Base-by-base conservation (phyloP, 1,140 invertebrate genomes). In the Vollenhovia emeryi region DNA sequence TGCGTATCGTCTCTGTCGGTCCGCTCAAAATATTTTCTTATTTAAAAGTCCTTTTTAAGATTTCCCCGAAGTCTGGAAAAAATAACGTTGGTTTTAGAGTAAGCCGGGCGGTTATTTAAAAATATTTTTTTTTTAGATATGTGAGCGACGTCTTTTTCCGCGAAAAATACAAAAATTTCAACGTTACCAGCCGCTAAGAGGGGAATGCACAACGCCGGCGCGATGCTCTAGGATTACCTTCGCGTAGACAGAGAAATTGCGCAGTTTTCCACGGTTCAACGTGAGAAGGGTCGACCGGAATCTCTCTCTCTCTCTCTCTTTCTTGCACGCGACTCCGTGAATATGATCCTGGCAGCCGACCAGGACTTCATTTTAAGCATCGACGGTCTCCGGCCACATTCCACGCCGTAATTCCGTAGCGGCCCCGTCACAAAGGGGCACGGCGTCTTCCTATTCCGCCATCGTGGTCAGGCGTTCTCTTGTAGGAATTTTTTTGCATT, bases 281-380 rank as follows among this genome's bases (percentile, higher is more conserved):
- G 50, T 40, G 30, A 60, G 68, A 18, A 21, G n/a, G n/a, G 21
- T 71, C 15, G 68, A 18, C 43, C 13, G 45, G 43, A 9, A 7
- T 50, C 68, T 52, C 48, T 79, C 30, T 45, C 43, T 50, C 68
- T 52, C 48, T 79, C 30, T 57, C 59, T 79, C 30, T 27, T 40
- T 36, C 13, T 78, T 40, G 24, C 75, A 13, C 30, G 21, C 76
- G 4, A 62, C 21, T 36, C 33, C 45, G 68, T 48, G 69, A 84
- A 84, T 85, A 78, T 73, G 78, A 88, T 87, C 64, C 71, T 86
- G 87, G 87, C 87, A 84, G 52, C 33, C n/a, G 57, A 74, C 78
- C 85, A 88, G 79, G 64, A 86, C 52, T 79, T 79, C 62, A 62
- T 64, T 74, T 85, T 84, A 84, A 71, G 48, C 66, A 84, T 69